phyloP scores from a whole-genome alignment of 2,113 vertebrate species.

The Grus americana region DNA sequence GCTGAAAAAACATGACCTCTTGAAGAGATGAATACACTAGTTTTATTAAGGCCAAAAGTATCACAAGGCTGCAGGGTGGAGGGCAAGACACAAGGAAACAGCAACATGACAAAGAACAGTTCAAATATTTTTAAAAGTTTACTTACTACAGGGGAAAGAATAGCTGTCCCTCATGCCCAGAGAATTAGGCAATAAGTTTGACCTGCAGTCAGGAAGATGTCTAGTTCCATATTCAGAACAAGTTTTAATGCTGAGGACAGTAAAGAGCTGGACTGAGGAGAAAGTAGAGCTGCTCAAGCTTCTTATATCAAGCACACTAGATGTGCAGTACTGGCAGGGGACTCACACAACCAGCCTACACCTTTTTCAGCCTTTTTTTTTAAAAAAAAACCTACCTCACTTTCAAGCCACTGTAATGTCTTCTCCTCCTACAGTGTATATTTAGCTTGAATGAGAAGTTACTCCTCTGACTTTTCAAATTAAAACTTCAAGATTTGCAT shows the following conservation, averaged over 20 bases:
- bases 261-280: neutral
- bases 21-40: neutral
- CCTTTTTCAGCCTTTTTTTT: neutral
- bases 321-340: neutral
- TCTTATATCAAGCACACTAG: neutral
- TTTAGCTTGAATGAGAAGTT: neutral
- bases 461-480: neutral
- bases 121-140: neutral
- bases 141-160: neutral
- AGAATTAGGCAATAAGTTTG: neutral
- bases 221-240: neutral
- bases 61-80: neutral
- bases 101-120: neutral
- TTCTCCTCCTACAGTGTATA: fast-evolving
- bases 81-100: neutral
- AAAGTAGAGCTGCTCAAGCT: neutral
- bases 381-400: neutral
- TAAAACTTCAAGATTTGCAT: neutral
- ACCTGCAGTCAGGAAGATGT: neutral
- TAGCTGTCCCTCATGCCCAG: neutral
- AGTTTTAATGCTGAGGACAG: neutral
- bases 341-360: neutral
- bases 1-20: neutral
- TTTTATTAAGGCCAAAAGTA: neutral
- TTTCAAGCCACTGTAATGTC: neutral